Evolutionary conservation across 2,888 invertebrate genomes (phyloP).

Genomic region (Junonia oenone): DNA sequence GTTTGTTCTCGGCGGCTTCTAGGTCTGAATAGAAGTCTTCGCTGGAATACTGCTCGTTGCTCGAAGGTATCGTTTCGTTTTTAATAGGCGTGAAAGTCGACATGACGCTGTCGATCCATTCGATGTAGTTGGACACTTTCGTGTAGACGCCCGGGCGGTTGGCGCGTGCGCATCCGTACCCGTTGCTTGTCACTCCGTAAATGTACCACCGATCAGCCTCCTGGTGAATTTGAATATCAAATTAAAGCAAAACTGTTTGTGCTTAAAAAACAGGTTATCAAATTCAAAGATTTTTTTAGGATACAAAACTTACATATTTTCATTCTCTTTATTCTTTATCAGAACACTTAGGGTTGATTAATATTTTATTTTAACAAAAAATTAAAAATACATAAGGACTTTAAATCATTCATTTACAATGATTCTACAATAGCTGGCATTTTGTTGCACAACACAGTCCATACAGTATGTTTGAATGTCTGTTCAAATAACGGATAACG

Average conservation of each 20-base stretch:
- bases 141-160: conserved; percentile 90
- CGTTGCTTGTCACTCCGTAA: conserved; percentile 87
- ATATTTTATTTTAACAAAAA: too few relatives aligned
- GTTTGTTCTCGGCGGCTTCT: conserved; percentile 62
- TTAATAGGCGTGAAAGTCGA: conserved; percentile 47
- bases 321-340: too few relatives aligned
- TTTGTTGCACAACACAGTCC: too few relatives aligned
- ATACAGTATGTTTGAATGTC: too few relatives aligned
- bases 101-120: conserved; percentile 84
- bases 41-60: conserved; percentile 37
- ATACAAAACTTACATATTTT: too few relatives aligned
- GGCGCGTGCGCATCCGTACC: conserved; percentile 88
- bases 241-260: not conserved
- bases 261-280: too few relatives aligned
- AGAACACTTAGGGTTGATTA: too few relatives aligned
- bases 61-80: conserved; percentile 35
- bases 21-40: conserved; percentile 63
- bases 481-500: too few relatives aligned
- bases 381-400: too few relatives aligned
- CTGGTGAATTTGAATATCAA: conserved; percentile 38
- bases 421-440: too few relatives aligned
- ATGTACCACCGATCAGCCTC: conserved; percentile 73
- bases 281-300: too few relatives aligned
- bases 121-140: conserved; percentile 86
- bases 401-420: too few relatives aligned